Conservation (phyloP, 2,797 vertebrate genomes). For the Pseudochromis fuscus region DNA sequence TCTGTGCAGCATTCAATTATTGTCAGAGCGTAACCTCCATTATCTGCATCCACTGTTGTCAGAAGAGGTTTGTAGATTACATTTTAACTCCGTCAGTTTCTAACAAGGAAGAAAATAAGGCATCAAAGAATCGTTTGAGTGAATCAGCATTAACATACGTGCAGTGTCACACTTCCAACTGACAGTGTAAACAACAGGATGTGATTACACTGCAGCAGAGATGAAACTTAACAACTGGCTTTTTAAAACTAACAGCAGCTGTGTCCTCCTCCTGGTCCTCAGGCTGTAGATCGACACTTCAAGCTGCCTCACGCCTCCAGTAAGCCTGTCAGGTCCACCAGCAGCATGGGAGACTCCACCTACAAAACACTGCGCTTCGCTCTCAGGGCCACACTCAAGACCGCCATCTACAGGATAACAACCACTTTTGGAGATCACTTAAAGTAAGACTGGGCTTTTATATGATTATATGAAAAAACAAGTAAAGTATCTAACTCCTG, state of each 20-base stretch:
- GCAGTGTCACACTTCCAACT: too few species aligned
- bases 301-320: conserved; percentile 97
- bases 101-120: too few species aligned
- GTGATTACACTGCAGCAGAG: neutral
- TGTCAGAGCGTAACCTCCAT: too few species aligned
- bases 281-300: conserved; percentile 97
- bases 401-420: conserved; percentile 95
- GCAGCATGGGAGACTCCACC: conserved; percentile 89
- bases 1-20: too few species aligned
- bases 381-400: conserved; percentile 93
- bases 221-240: neutral
- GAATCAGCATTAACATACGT: too few species aligned
- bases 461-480: neutral
- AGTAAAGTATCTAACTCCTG: neutral
- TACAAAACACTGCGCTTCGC: conserved; percentile 96
- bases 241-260: neutral
- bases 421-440: conserved; percentile 94
- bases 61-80: too few species aligned
- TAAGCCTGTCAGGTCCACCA: conserved; percentile 86
- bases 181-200: neutral
- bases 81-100: too few species aligned
- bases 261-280: conserved; percentile 11
- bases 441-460: conserved; percentile 85
- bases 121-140: too few species aligned
- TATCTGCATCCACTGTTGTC: too few species aligned